Percentiles rank a stretch among this genome's conserved stretches.
phyloP scores from a whole-genome alignment of 2,797 vertebrate genomes.

The Loriculus beryllinus region DNA sequence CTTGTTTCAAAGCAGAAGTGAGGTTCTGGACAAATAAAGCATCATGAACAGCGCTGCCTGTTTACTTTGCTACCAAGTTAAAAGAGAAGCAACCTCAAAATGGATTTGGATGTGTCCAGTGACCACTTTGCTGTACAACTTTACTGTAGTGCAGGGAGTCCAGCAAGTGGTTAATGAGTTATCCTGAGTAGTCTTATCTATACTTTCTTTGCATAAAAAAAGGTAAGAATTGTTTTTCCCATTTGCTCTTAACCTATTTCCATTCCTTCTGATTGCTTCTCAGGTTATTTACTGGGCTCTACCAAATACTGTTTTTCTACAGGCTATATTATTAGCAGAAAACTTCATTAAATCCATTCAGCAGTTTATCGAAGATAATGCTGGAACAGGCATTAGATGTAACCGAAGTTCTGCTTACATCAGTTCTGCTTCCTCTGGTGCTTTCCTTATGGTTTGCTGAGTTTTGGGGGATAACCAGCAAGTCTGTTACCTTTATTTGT shows the following conservation, averaged over 20 bases:
- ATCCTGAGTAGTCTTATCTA: not conserved
- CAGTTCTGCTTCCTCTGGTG: not conserved
- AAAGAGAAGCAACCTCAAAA: not conserved
- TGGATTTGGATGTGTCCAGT: not conserved
- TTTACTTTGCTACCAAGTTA: not conserved
- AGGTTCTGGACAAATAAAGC: not conserved
- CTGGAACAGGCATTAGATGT: not conserved
- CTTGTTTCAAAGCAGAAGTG: not conserved
- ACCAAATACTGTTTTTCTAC: not conserved
- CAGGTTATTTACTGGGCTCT: not conserved
- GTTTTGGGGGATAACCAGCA: not conserved
- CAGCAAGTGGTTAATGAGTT: not conserved
- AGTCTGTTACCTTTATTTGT: not conserved
- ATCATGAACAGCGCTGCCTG: fast-evolving
- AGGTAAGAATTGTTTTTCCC: not conserved
- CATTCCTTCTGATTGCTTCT: not conserved
- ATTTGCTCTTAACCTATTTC: not conserved
- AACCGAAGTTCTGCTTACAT: not conserved
- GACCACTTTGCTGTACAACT: not conserved
- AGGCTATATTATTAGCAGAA: not conserved
- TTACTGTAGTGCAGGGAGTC: not conserved
- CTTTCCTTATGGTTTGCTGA: not conserved
- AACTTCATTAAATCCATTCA: not conserved
- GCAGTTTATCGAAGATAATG: not conserved
- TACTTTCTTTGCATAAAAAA: not conserved